Percentiles rank a stretch among this genome's conserved stretches.
Evolutionary conservation across 2,888 invertebrate species (phyloP).

Genomic region (Drosophila limbata): DNA sequence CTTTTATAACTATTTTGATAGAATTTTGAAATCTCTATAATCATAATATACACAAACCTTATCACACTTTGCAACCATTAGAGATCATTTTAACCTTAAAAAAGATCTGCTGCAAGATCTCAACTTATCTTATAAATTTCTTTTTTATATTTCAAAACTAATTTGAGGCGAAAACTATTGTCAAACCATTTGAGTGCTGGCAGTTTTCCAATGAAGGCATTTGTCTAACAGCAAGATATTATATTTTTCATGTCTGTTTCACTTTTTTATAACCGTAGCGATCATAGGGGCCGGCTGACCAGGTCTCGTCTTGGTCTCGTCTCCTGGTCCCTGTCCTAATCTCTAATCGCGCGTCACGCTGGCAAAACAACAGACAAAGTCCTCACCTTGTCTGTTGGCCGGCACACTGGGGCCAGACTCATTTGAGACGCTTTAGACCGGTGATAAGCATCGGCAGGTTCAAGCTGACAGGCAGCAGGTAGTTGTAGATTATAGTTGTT

Average conservation of each 20-base stretch:
- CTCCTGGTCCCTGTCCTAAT: conserved; percentile 60
- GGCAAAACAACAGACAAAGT: conserved; percentile 48
- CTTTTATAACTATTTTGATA: background rate
- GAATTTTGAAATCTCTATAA: background rate
- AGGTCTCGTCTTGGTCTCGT: conserved; percentile 44
- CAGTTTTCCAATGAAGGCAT: conserved; percentile 52
- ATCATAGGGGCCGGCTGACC: conserved; percentile 35
- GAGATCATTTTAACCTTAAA: conserved; percentile 1
- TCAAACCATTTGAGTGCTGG: conserved; percentile 34
- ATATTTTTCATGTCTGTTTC: conserved; percentile 4
- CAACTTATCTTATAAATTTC: conserved; percentile 4
- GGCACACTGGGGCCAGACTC: conserved; percentile 56
- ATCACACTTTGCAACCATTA: background rate
- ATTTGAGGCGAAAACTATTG: conserved; percentile 29
- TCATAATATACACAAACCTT: background rate
- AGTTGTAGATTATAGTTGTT: conserved; percentile 20
- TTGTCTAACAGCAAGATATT: conserved; percentile 65
- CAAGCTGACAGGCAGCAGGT: conserved; percentile 62
- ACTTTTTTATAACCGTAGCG: conserved; percentile 29
- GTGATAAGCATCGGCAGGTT: conserved; percentile 77
- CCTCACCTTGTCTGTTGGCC: conserved; percentile 47
- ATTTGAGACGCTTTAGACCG: conserved; percentile 72
- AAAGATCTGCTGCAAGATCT: background rate
- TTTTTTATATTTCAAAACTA: conserved; percentile 24
- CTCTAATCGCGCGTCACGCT: conserved; percentile 79